Evolutionary conservation across 2,113 vertebrate genomes (phyloP), one percentile per base, ranked within the genome.

Genomic region (Ranitomeya variabilis): DNA sequence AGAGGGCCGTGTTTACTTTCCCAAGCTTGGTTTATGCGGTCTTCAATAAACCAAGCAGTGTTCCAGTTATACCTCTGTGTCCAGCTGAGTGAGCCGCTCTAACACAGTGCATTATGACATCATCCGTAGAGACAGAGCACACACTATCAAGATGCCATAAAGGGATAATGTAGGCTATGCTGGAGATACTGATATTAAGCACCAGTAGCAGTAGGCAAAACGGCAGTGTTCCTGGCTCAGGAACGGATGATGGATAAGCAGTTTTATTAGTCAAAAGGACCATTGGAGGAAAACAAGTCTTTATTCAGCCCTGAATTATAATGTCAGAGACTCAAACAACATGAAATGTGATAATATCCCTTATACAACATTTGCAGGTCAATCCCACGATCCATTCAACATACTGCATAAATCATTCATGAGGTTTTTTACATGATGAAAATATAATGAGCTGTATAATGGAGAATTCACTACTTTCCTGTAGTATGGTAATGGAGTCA

Each of bases 261-360:
- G 79, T 60, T 80, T 80, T 60, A 80, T 31, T 62, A 26, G 23
- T 80, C 78, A 31, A 80, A 60, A 80, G 77, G 51, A 55, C n/a
- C 52, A 80, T 80, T 80, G 55, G 45, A 76, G 73, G 51, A 76
- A 51, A 76, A 76, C 10, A 15, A 23, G 0, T 59, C 55, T 23
- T 80, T 55, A 80, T 59, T 16, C 52, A 80, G 78, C 15, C 4
- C 23, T 31, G 79, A 80, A 57, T 31, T 60, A 60, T 26, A 62
- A 80, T 18, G 26, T 31, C 79, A 80, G 16, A 80, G 54, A 59
- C 14, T 26, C 57, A 37, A 16, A 37, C 14, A 16, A 37, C 14
- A 37, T 0, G 55, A 62, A 60, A 80, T 26, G 23, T 37, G 79
- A 80, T 31, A n/a, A 59, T 60, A 16, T 11, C 55, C 55, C 60